A percentile compares a stretch with the other conserved stretches of the same genome.
Conservation (phyloP, 1,140 invertebrate species). For the Dufourea novaeangliae region DNA sequence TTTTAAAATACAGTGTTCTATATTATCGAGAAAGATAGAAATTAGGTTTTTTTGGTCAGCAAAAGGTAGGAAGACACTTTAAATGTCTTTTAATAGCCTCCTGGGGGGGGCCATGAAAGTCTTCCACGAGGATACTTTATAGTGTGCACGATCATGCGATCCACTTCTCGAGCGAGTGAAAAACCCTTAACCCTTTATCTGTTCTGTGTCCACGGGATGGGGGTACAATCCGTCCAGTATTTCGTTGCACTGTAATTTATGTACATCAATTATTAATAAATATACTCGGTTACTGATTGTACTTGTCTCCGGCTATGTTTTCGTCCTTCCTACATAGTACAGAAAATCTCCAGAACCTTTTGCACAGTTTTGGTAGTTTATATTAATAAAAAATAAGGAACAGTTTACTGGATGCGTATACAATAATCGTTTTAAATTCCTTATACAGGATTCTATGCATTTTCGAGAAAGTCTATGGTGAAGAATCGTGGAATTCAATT, state of each 20-base stretch:
- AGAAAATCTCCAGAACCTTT: neutral
- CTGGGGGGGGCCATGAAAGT: constrained; percentile 8
- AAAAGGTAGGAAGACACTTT: neutral
- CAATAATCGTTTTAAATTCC: too few species aligned
- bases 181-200: constrained; percentile 29
- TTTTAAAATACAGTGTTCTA: too few species aligned
- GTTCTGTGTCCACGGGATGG: constrained; percentile 52
- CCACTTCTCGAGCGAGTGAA: constrained; percentile 20
- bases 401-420: too few species aligned
- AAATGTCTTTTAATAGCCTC: neutral
- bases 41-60: neutral
- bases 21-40: too few species aligned
- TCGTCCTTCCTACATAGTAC: neutral
- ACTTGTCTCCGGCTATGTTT: constrained; percentile 27
- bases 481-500: too few species aligned
- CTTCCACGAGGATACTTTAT: constrained; percentile 14
- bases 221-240: constrained; percentile 69
- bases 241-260: constrained; percentile 75
- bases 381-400: too few species aligned
- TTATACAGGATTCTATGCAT: too few species aligned
- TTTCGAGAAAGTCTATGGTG: too few species aligned
- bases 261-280: constrained; percentile 75
- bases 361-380: neutral
- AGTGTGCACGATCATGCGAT: constrained; percentile 22
- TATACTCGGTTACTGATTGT: constrained; percentile 61